Conservation (phyloP, 2,888 invertebrate genomes). For the Xanthorhoe spadicearia region DNA sequence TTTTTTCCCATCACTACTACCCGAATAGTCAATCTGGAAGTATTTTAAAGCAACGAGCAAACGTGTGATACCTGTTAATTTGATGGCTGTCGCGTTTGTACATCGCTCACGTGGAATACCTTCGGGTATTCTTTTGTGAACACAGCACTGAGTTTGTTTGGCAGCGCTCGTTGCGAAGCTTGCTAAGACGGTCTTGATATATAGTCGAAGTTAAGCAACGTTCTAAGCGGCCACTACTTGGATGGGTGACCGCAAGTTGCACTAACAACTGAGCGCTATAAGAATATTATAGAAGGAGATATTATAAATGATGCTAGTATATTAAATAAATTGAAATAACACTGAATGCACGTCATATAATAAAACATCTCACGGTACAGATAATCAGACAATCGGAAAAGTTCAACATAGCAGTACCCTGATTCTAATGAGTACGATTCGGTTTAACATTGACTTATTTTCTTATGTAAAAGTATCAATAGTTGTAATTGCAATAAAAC, state of each 20-base stretch:
- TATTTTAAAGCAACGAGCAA: slow-evolving; percentile 21
- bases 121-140: background rate
- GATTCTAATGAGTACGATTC: background rate
- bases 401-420: slow-evolving; percentile 2
- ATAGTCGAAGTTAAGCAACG: no score
- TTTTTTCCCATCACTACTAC: background rate
- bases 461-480: background rate
- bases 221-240: no score
- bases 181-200: no score
- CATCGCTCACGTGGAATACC: slow-evolving; percentile 2
- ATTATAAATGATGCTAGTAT: background rate
- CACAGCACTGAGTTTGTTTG: background rate
- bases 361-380: slow-evolving; percentile 1
- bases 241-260: no score
- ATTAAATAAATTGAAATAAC: background rate
- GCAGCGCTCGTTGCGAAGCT: no score
- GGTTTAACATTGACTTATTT: background rate
- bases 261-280: no score
- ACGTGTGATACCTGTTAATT: slow-evolving; percentile 27
- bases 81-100: slow-evolving; percentile 13
- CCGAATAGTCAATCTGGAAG: slow-evolving; percentile 15
- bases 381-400: slow-evolving; percentile 6
- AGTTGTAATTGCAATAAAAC: no score
- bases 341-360: background rate
- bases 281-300: no score